phyloP scores from a whole-genome alignment of 2,113 vertebrate genomes.

The Pantherophis guttatus region DNA sequence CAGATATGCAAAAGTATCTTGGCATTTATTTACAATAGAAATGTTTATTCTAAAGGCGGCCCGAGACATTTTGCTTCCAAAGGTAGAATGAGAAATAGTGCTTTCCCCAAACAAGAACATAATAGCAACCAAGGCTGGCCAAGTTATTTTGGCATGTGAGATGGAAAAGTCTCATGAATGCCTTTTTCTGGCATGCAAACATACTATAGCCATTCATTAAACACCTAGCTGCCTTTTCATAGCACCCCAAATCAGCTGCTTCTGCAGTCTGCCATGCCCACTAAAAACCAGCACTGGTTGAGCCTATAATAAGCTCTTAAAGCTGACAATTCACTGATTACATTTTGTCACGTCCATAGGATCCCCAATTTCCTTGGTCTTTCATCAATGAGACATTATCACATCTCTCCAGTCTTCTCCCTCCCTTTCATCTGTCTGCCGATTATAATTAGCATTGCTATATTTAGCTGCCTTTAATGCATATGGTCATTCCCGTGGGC shows the following conservation, averaged over 20 bases:
- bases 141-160: background rate
- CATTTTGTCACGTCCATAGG: conserved; percentile 7
- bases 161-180: background rate
- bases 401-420: background rate
- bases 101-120: background rate
- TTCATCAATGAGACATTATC: conserved; percentile 16
- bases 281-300: background rate
- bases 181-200: background rate
- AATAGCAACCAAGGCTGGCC: background rate
- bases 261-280: background rate
- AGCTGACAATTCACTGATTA: background rate
- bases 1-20: background rate
- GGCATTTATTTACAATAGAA: conserved; percentile 11
- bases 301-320: background rate
- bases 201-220: background rate
- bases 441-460: conserved; percentile 57
- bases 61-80: background rate
- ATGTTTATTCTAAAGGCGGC: background rate
- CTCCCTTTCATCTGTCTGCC: conserved; percentile 29
- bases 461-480: conserved; percentile 51
- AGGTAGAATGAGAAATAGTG: background rate
- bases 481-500: conserved; percentile 23
- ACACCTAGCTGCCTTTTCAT: background rate
- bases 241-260: background rate
- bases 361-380: background rate